phyloP scores from a whole-genome alignment of 2,113 vertebrate species.

The Antechinus flavipes region DNA sequence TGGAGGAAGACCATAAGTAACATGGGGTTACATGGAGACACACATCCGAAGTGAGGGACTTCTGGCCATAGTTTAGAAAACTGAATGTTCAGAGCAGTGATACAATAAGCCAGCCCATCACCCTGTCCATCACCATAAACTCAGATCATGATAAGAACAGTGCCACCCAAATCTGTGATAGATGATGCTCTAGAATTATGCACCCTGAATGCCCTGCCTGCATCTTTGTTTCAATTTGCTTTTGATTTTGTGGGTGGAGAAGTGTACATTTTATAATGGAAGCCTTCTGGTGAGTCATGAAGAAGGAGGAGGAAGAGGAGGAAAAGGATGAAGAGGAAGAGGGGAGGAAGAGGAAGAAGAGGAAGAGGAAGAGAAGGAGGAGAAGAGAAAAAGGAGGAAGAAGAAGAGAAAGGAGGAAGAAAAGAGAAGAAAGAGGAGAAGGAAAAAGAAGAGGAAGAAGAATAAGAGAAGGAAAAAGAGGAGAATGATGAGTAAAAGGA shows the following conservation, averaged over 20 bases:
- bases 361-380: no score
- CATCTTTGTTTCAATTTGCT: not conserved
- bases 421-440: no score
- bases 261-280: not conserved
- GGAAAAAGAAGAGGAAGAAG: no score
- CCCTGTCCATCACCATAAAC: not conserved
- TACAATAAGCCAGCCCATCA: not conserved
- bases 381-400: no score
- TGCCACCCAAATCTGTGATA: not conserved
- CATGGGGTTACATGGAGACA: not conserved
- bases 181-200: not conserved
- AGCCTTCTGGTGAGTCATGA: not conserved
- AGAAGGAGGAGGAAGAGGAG: no score
- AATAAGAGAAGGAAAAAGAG: no score
- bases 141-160: not conserved
- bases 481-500: no score
- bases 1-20: not conserved
- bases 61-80: not conserved
- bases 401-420: no score
- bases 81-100: not conserved
- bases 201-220: fast-evolving
- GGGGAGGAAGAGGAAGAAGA: fast-evolving
- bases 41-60: not conserved
- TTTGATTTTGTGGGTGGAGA: not conserved
- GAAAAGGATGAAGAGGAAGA: no score